Percentiles rank a stretch among this genome's conserved stretches.
phyloP scores from a whole-genome alignment of 2,113 vertebrate genomes.

The Brachirus orientalis region DNA sequence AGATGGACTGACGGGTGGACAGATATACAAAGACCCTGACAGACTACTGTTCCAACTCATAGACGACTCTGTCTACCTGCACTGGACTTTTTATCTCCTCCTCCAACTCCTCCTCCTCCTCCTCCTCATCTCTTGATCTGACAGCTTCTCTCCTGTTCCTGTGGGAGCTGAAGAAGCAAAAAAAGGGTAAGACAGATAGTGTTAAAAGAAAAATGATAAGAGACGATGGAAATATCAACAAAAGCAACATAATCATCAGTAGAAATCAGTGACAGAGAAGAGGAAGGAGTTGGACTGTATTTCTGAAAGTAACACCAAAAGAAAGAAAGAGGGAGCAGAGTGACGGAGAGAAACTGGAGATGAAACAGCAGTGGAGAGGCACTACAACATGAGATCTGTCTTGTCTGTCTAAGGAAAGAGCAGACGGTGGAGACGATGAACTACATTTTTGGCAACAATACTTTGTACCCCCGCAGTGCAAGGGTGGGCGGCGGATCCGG shows the following conservation, averaged over 20 bases:
- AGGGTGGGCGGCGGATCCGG: slow-evolving; percentile 83
- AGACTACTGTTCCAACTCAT: slow-evolving; percentile 33
- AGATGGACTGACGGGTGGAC: slow-evolving; percentile 34
- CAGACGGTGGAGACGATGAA: slow-evolving; percentile 85
- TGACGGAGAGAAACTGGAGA: slow-evolving; percentile 37
- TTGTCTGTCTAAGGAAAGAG: slow-evolving; percentile 33
- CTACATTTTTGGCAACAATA: slow-evolving; percentile 99
- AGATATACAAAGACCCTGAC: slow-evolving; percentile 26
- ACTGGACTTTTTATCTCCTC: slow-evolving; percentile 65
- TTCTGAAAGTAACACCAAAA: slow-evolving; percentile 74
- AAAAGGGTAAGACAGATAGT: slow-evolving; percentile 24
- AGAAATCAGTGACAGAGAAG: slow-evolving; percentile 31
- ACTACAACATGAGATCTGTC: slow-evolving; percentile 34
- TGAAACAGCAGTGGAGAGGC: slow-evolving; percentile 50
- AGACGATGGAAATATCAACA: slow-evolving; percentile 76
- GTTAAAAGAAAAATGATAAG: slow-evolving; percentile 8
- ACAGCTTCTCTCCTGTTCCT: slow-evolving; percentile 53
- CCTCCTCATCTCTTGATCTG: slow-evolving; percentile 56
- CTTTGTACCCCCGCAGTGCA: slow-evolving; percentile 90
- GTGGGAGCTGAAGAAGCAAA: slow-evolving; percentile 40
- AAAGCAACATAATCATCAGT: slow-evolving; percentile 20
- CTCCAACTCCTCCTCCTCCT: slow-evolving; percentile 58
- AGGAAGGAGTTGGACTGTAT: slow-evolving; percentile 57
- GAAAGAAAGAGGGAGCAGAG: slow-evolving; percentile 10
- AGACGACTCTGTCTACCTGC: slow-evolving; percentile 71